Conservation (phyloP, 1,140 invertebrate species). For the Drosophila santomea region DNA sequence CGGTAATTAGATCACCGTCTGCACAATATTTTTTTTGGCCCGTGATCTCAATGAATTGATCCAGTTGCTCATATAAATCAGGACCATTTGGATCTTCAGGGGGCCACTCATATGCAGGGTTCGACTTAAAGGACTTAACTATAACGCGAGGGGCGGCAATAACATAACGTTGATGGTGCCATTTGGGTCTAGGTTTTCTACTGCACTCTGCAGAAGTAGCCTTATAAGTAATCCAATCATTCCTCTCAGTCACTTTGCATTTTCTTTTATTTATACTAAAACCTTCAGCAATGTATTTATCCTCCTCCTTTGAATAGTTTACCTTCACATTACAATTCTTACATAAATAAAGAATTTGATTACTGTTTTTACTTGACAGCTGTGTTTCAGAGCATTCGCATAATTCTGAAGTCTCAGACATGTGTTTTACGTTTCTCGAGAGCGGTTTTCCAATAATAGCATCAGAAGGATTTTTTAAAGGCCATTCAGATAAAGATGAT, state of each 20-base stretch:
- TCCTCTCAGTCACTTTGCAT: background rate
- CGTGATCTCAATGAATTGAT: conserved; percentile 46
- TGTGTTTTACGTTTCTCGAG: no score
- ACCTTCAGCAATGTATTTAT: background rate
- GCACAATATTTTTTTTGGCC: background rate
- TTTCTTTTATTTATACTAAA: background rate
- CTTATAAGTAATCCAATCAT: background rate
- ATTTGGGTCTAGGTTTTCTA: background rate
- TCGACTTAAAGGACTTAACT: conserved; percentile 41
- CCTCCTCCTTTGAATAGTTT: background rate
- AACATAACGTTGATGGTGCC: conserved; percentile 39
- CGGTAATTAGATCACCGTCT: background rate
- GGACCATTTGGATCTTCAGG: background rate
- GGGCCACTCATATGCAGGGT: conserved; percentile 30
- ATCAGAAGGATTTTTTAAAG: background rate
- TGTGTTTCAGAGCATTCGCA: background rate
- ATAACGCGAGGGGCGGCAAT: conserved; percentile 44
- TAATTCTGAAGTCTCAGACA: background rate
- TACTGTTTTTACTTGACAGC: no score
- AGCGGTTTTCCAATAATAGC: background rate
- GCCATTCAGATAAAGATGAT: background rate
- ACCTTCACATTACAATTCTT: background rate
- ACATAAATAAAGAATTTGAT: background rate
- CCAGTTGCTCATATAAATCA: conserved; percentile 51
- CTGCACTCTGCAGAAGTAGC: no score